A percentile compares a stretch with the other conserved stretches of the same genome.
These are phyloP conservation scores for Melinaea menophilus DNA, from an alignment of 2,888 invertebrate genomes.

Conservation along the genomic window DNA sequence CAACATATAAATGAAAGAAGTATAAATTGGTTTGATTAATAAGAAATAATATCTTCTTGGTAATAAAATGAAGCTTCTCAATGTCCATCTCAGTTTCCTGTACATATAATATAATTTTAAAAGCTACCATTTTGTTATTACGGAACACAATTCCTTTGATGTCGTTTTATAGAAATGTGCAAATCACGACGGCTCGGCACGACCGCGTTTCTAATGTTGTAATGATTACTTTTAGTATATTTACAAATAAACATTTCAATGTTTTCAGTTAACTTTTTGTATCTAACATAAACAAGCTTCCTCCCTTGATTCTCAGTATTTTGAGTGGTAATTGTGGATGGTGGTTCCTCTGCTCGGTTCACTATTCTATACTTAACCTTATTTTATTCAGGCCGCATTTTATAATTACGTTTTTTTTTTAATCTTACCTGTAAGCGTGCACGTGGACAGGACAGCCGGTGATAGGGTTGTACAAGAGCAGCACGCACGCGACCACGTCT, in stretches of 20 bases:
- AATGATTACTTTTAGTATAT: constrained; percentile 19
- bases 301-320: too few species aligned
- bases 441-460: constrained; percentile 97
- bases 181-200: constrained; percentile 25
- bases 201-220: constrained; percentile 26
- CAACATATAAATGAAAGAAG: too few species aligned
- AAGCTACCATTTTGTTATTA: constrained; percentile 20
- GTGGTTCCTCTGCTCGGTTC: too few species aligned
- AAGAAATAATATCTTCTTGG: too few species aligned
- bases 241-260: constrained; percentile 7
- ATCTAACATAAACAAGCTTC: too few species aligned
- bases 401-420: too few species aligned
- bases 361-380: too few species aligned
- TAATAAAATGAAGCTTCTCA: background rate
- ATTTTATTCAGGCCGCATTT: too few species aligned
- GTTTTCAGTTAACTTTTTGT: background rate
- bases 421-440: constrained; percentile 87
- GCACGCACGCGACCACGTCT: constrained; percentile 95
- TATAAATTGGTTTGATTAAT: too few species aligned
- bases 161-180: constrained; percentile 29
- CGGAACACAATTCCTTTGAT: constrained; percentile 27
- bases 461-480: constrained; percentile 94
- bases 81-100: background rate
- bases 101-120: constrained; percentile 9
- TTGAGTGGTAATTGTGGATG: too few species aligned